These are phyloP conservation scores for Chromobotia macracanthus DNA, from an alignment of 2,797 vertebrate genomes.

Conservation along the genomic window DNA sequence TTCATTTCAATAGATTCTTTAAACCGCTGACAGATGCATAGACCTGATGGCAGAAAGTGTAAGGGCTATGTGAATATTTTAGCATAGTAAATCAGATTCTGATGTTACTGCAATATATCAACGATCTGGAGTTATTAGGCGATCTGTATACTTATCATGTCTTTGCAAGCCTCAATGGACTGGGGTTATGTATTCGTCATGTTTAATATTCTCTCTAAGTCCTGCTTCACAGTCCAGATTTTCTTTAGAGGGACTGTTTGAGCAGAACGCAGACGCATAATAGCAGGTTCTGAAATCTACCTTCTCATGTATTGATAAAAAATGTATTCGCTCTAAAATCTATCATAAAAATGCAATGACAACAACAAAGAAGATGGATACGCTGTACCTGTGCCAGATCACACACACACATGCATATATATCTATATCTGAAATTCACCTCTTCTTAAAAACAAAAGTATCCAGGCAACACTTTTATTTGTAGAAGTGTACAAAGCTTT, in stretches of 20 bases:
- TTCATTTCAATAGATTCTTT: constrained; percentile 26
- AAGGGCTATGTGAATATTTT: constrained; percentile 23
- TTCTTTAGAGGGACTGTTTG: neutral
- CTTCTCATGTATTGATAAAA: constrained; percentile 28
- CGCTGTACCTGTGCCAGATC: neutral
- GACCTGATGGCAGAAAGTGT: neutral
- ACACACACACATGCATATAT: neutral
- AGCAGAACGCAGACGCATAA: constrained; percentile 1
- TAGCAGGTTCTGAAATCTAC: constrained; percentile 1
- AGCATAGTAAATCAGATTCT: constrained; percentile 25
- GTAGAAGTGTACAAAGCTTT: neutral
- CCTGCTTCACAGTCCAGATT: constrained; percentile 23
- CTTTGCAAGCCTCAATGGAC: constrained; percentile 16
- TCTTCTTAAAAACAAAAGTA: constrained; percentile 9
- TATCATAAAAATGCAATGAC: constrained; percentile 28
- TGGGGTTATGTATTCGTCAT: constrained; percentile 27
- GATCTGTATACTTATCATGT: constrained; percentile 15
- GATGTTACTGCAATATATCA: constrained; percentile 20
- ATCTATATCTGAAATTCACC: neutral
- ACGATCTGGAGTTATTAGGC: neutral
- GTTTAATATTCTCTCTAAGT: constrained; percentile 27
- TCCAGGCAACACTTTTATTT: neutral
- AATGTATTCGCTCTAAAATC: constrained; percentile 30
- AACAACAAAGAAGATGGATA: constrained; percentile 33
- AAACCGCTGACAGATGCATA: constrained; percentile 4